Percentiles rank a stretch among this genome's conserved stretches.
phyloP scores from a whole-genome alignment of 2,888 invertebrate species.

The Parnassius apollo region DNA sequence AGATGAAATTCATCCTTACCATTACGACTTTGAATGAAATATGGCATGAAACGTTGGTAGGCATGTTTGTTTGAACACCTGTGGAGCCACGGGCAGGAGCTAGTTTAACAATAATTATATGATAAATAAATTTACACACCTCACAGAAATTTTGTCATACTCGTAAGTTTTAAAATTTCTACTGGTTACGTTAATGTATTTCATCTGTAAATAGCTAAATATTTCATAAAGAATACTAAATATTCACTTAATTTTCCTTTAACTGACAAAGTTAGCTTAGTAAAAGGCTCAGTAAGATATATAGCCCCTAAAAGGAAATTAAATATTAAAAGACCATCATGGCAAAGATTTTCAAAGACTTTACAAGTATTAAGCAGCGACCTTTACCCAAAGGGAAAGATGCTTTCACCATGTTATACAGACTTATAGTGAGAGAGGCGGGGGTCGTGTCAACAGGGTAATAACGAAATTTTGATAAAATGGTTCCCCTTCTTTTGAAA shows the following conservation, averaged over 20 bases:
- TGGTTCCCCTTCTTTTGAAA: slow-evolving; percentile 29
- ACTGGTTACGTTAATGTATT: neutral
- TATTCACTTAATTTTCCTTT: slow-evolving; percentile 44
- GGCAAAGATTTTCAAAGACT: slow-evolving; percentile 64
- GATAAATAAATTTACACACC: too few relatives aligned
- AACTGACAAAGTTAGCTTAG: slow-evolving; percentile 42
- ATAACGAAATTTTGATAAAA: slow-evolving; percentile 72
- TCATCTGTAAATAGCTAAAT: slow-evolving; percentile 25
- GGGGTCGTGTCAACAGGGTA: slow-evolving; percentile 52
- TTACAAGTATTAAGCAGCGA: slow-evolving; percentile 64
- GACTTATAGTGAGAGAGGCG: slow-evolving; percentile 36
- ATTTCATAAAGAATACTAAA: slow-evolving; percentile 33
- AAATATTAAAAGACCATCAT: slow-evolving; percentile 73
- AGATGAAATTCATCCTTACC: too few relatives aligned
- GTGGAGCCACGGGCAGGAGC: too few relatives aligned
- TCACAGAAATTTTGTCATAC: too few relatives aligned
- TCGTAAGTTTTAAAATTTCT: too few relatives aligned
- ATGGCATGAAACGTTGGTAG: too few relatives aligned
- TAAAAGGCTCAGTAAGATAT: slow-evolving; percentile 44
- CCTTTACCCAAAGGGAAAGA: slow-evolving; percentile 49
- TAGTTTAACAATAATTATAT: too few relatives aligned
- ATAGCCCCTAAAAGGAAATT: slow-evolving; percentile 64
- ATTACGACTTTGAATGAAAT: too few relatives aligned
- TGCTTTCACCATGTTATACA: slow-evolving; percentile 41
- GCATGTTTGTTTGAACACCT: too few relatives aligned